Evolutionary conservation across 1,140 invertebrate genomes (phyloP), one percentile per base, ranked within the genome.

Genomic region (Piezodorus guildinii): DNA sequence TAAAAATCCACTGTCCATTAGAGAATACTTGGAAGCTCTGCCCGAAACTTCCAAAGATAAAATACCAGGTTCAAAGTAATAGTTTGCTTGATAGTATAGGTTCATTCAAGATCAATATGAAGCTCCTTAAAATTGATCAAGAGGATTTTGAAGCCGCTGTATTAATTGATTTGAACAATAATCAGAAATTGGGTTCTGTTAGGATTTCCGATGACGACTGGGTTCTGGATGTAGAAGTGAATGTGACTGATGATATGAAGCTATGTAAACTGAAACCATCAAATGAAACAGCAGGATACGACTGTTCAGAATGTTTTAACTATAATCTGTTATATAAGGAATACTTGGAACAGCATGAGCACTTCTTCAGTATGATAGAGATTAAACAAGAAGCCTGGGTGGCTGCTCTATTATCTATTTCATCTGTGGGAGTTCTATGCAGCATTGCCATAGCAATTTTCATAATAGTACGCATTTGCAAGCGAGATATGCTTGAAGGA

Each of bases 401-500:
- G 10, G 73, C 77, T 9, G 75, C 78, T 52, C 72, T 77, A 59
- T 60, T 79, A n/a, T 76, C 77, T 0, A 71, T 79, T 16, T 72
- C 74, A 5, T 70, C 72, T 6, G 75, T 76, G 9, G 79, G 78
- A 1, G 74, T 74, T 4, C 62, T 79, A 4, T 70, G 76, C 1
- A 77, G 77, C 34, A 5, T 79, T 6, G 69, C 77, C 8, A 74
- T 81, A 10, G 68, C 75, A 3, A 64, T 73, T 15, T 83, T 79
- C 66, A 78, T 83, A 16, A 65, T 78, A 8, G 75, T 78, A 43
- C 74, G 80, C 52, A 77, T 78, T 30, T 77, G 75, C 63, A 73
- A 73, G 49, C 76, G 77, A 10, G 75, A 81, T 21, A 70, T 78
- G 4, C 72, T 81, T 2, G 79, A 81, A 56, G 78, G 80, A 10